Percentiles rank a stretch among this genome's conserved stretches.
These are phyloP conservation scores for Chaetorhynchus papuensis DNA, from an alignment of 2,113 vertebrate genomes.

Conservation along the genomic window DNA sequence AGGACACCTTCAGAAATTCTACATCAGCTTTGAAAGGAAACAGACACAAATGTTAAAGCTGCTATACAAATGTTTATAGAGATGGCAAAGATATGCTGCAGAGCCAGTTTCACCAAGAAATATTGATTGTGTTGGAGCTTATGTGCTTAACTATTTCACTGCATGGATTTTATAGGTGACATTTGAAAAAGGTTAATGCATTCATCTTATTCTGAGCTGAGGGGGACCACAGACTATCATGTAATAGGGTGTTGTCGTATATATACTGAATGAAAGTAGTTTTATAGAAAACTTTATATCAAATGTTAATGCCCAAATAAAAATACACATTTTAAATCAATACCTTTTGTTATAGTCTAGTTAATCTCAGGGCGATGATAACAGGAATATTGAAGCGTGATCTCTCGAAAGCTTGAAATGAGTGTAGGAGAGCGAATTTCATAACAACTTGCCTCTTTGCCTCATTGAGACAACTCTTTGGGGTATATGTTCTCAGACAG, in stretches of 20 bases:
- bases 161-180: background rate
- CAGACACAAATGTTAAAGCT: background rate
- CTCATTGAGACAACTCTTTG: background rate
- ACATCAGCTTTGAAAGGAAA: background rate
- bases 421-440: background rate
- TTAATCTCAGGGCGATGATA: background rate
- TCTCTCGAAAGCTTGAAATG: background rate
- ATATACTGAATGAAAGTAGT: background rate
- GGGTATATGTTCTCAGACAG: background rate
- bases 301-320: background rate
- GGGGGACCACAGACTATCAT: background rate
- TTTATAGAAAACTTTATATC: background rate
- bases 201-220: background rate
- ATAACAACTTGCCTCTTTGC: background rate
- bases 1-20: background rate
- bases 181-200: constrained; percentile 34
- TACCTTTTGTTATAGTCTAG: background rate
- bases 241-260: background rate
- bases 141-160: constrained; percentile 25
- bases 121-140: background rate
- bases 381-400: background rate
- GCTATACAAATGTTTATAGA: background rate
- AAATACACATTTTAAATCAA: background rate
- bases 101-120: background rate
- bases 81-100: background rate